These are phyloP conservation scores for Himalopsyche anomala DNA, from an alignment of 2,888 invertebrate species.

Conservation along the genomic window DNA sequence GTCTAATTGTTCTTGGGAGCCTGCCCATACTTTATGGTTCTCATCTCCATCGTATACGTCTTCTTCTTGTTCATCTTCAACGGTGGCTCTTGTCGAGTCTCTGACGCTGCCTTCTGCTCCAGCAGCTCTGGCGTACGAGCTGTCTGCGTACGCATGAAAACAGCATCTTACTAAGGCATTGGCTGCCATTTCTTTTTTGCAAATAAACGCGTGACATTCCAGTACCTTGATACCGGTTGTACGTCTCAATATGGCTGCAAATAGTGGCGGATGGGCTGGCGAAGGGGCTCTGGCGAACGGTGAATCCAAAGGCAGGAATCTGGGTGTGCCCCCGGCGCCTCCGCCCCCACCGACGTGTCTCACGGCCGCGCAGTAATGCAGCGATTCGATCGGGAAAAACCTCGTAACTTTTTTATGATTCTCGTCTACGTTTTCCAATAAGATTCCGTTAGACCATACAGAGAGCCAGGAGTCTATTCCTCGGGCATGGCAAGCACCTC, in stretches of 20 bases:
- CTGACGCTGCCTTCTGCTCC: constrained; percentile 70
- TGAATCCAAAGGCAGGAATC: constrained; percentile 96
- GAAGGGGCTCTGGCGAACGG: constrained; percentile 96
- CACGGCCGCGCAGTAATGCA: constrained; percentile 97
- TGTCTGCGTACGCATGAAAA: constrained; percentile 98
- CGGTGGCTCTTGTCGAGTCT: constrained; percentile 71
- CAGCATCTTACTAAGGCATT: constrained; percentile 98
- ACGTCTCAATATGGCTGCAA: constrained; percentile 96
- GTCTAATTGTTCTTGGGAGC: constrained; percentile 85
- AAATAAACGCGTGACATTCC: constrained; percentile 99
- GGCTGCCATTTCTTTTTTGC: constrained; percentile 96
- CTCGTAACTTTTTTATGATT: constrained; percentile 94
- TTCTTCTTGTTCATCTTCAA: constrained; percentile 77
- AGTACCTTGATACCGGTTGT: constrained; percentile 98
- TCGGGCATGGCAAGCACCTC: constrained; percentile 85
- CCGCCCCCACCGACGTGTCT: constrained; percentile 87
- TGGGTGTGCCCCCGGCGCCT: constrained; percentile 82
- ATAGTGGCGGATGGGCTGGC: constrained; percentile 95
- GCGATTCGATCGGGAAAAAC: constrained; percentile 96
- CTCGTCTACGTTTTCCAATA: constrained; percentile 97
- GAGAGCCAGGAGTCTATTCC: constrained; percentile 98
- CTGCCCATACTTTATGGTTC: constrained; percentile 96
- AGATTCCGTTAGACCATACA: constrained; percentile 97
- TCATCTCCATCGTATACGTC: constrained; percentile 94
- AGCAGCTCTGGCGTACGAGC: constrained; percentile 85